A percentile compares a stretch with the other conserved stretches of the same genome.
phyloP scores from a whole-genome alignment of 2,888 invertebrate species.

The Morpho deidamia region DNA sequence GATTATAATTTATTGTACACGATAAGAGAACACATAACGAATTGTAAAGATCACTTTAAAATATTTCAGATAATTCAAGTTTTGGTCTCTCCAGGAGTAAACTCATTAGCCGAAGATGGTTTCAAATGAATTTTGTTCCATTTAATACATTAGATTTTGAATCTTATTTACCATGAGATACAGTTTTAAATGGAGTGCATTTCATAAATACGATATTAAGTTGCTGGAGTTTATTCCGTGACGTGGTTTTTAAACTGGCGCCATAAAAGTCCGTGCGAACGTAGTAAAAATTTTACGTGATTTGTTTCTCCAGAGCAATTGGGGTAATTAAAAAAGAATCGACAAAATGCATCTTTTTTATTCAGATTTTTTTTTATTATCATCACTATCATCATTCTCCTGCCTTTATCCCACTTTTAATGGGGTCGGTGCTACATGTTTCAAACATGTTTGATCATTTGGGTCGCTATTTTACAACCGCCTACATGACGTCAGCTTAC shows the following conservation, averaged over 20 bases:
- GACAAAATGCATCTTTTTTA: too few relatives aligned
- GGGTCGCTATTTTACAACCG: too few relatives aligned
- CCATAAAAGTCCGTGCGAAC: slow-evolving; percentile 35
- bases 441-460: too few relatives aligned
- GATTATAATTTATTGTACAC: too few relatives aligned
- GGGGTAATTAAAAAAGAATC: too few relatives aligned
- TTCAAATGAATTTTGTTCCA: slow-evolving; percentile 15
- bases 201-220: slow-evolving; percentile 14
- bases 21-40: too few relatives aligned
- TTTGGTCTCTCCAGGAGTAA: slow-evolving; percentile 18
- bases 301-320: slow-evolving; percentile 27
- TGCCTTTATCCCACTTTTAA: too few relatives aligned
- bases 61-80: slow-evolving; percentile 11
- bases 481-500: too few relatives aligned
- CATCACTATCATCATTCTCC: too few relatives aligned
- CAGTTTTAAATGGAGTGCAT: slow-evolving; percentile 3
- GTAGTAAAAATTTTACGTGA: slow-evolving; percentile 42
- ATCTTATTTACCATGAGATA: background rate
- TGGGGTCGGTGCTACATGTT: too few relatives aligned
- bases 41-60: too few relatives aligned
- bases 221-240: slow-evolving; percentile 26
- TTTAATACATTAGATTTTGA: background rate
- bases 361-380: too few relatives aligned
- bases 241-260: slow-evolving; percentile 35
- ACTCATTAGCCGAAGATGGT: slow-evolving; percentile 20